Evolutionary conservation across 1,140 invertebrate species (phyloP), one percentile per base, ranked within the genome.

Genomic region (Aethina tumida): DNA sequence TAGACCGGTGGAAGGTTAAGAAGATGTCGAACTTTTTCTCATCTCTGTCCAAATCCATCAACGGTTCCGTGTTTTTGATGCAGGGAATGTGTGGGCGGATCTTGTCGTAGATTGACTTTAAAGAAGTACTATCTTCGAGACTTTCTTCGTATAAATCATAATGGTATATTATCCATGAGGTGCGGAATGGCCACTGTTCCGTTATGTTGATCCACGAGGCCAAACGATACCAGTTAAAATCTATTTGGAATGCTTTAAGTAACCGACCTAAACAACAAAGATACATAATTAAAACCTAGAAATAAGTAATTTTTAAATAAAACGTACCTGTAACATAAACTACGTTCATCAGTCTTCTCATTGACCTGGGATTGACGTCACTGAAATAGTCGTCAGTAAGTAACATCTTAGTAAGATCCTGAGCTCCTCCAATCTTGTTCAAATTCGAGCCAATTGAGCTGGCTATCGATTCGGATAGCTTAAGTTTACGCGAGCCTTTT

Each of bases 141-240:
- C 71, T 75, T 22, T 93, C 85, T 58, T 95, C 91, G 52, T 77
- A 80, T 35, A 84, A 77, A 61, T 97, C 93, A 59, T 87, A 91
- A 62, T 93, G 83, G 45, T 95, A 75, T 37, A 97, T 95, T 45
- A 99, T 84, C 92, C 94, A 98, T 9, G 92, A 96, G 7, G 92
- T 90, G 37, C 93, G 71, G 62, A 94, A 92, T 0, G 95, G 94
- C 95, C 95, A 99, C 62, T 98, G 95, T 63, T 99, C 96, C 0
- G 93, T 96, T 19, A 99, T 81, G 62, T 98, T 98, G 29, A 97
- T 86, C 94, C 94, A 99, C 33, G 86, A 89, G 32, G 91, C 89
- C 44, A 97, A 68, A 48, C 93, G 84, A 64, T 96, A 92, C 95
- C 95, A 99, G 64, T 93, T 96, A 64, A 99, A 98, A 59, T 98